phyloP scores from a whole-genome alignment of 2,113 vertebrate species.

The Corythoichthys intestinalis region DNA sequence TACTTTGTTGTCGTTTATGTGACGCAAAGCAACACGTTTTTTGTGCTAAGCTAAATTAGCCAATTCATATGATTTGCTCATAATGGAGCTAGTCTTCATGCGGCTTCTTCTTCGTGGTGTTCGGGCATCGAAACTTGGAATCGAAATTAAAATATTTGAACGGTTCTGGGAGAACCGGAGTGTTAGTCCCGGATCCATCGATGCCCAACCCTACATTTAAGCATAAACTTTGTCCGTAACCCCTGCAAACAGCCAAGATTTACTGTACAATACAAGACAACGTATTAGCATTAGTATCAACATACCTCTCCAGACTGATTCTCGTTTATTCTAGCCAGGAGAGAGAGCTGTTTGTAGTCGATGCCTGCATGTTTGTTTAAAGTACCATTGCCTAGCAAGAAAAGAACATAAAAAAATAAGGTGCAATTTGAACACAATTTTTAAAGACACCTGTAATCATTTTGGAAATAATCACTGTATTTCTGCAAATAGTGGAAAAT shows the following conservation, averaged over 20 bases:
- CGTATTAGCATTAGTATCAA: not conserved
- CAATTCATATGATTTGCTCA: too few species aligned
- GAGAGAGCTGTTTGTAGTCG: slow-evolving; percentile 89
- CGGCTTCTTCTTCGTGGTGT: too few species aligned
- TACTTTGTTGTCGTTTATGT: too few species aligned
- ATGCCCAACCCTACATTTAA: too few species aligned
- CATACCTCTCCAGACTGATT: slow-evolving; percentile 95
- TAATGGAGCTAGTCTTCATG: too few species aligned
- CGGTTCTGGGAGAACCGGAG: too few species aligned
- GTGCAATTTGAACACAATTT: not conserved
- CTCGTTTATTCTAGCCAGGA: slow-evolving; percentile 84
- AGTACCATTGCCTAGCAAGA: slow-evolving; percentile 86
- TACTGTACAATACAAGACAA: not conserved
- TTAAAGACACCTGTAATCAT: not conserved
- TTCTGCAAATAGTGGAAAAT: not conserved
- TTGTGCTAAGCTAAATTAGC: too few species aligned
- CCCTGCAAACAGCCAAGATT: not conserved
- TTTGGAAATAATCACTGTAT: not conserved
- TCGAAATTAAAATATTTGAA: too few species aligned
- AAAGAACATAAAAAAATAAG: slow-evolving; percentile 18
- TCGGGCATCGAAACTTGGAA: too few species aligned
- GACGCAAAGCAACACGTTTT: too few species aligned
- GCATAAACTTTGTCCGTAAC: not conserved
- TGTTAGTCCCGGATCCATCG: too few species aligned
- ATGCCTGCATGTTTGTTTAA: slow-evolving; percentile 94